Conservation (phyloP, 2,888 invertebrate genomes). For the Thera britannica region DNA sequence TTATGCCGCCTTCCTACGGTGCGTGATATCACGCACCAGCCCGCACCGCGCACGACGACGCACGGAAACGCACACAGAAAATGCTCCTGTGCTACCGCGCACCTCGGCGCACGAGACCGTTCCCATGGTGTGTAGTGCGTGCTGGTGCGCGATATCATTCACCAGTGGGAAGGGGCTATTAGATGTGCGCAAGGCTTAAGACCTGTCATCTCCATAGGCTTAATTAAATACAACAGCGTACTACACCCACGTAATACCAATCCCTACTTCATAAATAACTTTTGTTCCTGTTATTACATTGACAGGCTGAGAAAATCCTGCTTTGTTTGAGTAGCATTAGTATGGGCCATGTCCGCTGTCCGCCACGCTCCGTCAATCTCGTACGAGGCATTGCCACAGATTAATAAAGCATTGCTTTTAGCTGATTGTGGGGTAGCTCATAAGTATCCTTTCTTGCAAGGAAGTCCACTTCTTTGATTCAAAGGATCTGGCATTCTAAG, state of each 20-base stretch:
- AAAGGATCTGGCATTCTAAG: constrained; percentile 14
- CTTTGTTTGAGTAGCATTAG: constrained; percentile 19
- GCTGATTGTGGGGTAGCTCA: constrained; percentile 40
- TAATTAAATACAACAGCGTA: neutral
- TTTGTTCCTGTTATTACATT: constrained; percentile 9
- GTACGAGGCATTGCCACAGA: constrained; percentile 40
- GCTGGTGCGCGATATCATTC: too few relatives aligned
- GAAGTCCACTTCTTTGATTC: constrained; percentile 36
- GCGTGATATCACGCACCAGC: too few relatives aligned
- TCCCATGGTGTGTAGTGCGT: too few relatives aligned
- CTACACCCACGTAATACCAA: neutral
- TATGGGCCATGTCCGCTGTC: constrained; percentile 27
- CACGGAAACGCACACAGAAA: too few relatives aligned
- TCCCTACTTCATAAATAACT: neutral
- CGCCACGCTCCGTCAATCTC: constrained; percentile 34
- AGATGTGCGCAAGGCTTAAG: too few relatives aligned
- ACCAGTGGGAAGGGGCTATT: too few relatives aligned
- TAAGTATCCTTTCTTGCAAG: constrained; percentile 33
- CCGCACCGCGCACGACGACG: too few relatives aligned
- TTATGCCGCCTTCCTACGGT: too few relatives aligned
- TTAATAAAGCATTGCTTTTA: constrained; percentile 44
- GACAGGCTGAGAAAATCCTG: constrained; percentile 7
- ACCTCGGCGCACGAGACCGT: too few relatives aligned
- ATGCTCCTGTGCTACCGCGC: too few relatives aligned
- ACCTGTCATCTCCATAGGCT: too few relatives aligned